Evolutionary conservation across 2,113 vertebrate genomes (phyloP), one percentile per base, ranked within the genome.

Genomic region (Climacteris rufus): DNA sequence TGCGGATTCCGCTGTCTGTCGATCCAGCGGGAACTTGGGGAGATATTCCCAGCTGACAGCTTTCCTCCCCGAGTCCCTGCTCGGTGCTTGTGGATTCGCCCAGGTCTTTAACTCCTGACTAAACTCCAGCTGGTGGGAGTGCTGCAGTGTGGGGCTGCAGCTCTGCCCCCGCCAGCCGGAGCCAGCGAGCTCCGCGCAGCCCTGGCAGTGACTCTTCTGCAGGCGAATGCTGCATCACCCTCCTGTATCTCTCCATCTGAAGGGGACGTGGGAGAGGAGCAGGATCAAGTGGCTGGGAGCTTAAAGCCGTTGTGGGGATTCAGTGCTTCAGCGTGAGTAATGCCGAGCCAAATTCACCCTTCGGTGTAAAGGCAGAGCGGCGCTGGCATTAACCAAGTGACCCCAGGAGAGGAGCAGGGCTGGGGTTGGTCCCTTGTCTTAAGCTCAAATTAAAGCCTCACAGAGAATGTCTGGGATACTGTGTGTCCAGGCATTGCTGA

Each of bases 181-280:
- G 92, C 69, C 78, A 33, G 65, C 7, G 17, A 95, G 91, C 86
- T 94, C 95, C 3, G 87, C 93, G 12, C 92, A 94, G 93, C 90
- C 88, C 94, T 96, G 95, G 93, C 96, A 93, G 92, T 56, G 92
- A 94, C 92, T 93, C 90, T 95, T 35, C 92, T 95, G 95, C 95
- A 96, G 96, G 93, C 92, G 22, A 94, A 95, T 90, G 94, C 94
- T 96, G 95, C 95, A 96, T 97, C 95, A 94, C 85, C 90, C 95
- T 95, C 92, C 95, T 45, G 2, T 86, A n/a, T 93, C 93, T 97
- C 90, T 88, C 93, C 82, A 27, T 93, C 83, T 74, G 94, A 95
- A 95, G 75, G 93, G 89, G 89, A 96, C 31, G 69, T 95, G 95
- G 94, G 96, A 95, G 95, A 97, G 72, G 86, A 95, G 60, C 60